These are phyloP conservation scores for Dinomys branickii DNA, from an alignment of 2,113 vertebrate genomes.

Conservation along the genomic window DNA sequence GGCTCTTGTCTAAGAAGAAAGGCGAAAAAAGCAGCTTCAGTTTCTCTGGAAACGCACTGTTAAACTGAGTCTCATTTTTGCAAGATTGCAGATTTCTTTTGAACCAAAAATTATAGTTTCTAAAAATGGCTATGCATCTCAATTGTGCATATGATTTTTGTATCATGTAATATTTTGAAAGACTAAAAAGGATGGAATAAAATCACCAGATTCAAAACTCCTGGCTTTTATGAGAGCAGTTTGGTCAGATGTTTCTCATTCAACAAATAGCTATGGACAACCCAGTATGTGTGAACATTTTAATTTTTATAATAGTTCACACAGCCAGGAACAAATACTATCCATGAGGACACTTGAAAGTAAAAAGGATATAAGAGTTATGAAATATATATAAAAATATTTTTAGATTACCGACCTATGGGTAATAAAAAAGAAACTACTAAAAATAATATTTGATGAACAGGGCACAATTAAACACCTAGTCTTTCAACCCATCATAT, in stretches of 20 bases:
- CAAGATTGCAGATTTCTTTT: conserved; percentile 78
- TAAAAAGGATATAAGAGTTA: not conserved
- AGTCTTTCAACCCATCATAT: not conserved
- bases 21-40: conserved; percentile 48
- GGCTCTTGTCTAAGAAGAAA: conserved; percentile 71
- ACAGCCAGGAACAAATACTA: not conserved
- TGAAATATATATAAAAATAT: not conserved
- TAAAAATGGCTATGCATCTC: conserved; percentile 72
- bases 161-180: conserved; percentile 71
- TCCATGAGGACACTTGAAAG: not conserved
- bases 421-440: not conserved
- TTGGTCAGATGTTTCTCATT: conserved; percentile 31
- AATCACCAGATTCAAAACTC: not conserved
- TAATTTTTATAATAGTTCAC: not conserved
- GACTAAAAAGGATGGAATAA: conserved; percentile 27
- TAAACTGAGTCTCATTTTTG: conserved; percentile 67
- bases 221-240: not conserved
- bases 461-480: not conserved
- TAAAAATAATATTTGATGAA: conserved; percentile 12
- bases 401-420: not conserved
- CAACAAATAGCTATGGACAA: not conserved
- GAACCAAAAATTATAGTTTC: conserved; percentile 80
- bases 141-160: conserved; percentile 66
- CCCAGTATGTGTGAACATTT: not conserved
- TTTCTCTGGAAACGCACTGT: conserved; percentile 70